Conservation (phyloP, 2,888 invertebrate genomes). For the Cheilosia scutellata region DNA sequence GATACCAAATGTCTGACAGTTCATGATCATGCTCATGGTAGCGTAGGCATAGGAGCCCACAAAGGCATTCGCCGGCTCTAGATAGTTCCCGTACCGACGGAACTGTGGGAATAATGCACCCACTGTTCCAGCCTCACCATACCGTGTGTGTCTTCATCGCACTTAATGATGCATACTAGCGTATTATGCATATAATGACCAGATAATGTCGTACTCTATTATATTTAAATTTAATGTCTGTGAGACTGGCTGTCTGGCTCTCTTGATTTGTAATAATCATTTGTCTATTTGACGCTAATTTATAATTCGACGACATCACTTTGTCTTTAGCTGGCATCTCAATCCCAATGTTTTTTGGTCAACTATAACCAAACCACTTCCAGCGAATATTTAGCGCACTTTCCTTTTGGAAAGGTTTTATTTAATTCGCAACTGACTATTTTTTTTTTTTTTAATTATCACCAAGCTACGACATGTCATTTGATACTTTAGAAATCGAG, state of each 20-base stretch:
- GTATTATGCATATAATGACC: constrained; percentile 38
- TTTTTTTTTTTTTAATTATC: constrained; percentile 66
- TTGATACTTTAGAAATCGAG: constrained; percentile 54
- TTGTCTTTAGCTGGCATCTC: not conserved
- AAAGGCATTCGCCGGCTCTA: constrained; percentile 1
- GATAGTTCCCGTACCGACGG: constrained; percentile 23
- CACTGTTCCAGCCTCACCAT: constrained; percentile 18
- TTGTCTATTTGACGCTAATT: constrained; percentile 40
- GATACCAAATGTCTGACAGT: constrained; percentile 59
- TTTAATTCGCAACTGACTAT: constrained; percentile 35
- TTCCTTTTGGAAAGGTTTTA: constrained; percentile 48
- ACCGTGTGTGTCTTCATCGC: constrained; percentile 18
- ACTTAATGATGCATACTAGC: constrained; percentile 38
- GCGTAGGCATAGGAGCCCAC: constrained; percentile 20
- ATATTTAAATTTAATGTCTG: constrained; percentile 17
- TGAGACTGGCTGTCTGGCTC: not conserved
- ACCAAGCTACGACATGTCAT: constrained; percentile 46
- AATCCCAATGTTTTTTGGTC: constrained; percentile 25
- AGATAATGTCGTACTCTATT: constrained; percentile 54
- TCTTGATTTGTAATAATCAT: constrained; percentile 22
- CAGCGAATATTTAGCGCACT: constrained; percentile 17
- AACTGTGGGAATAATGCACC: constrained; percentile 63
- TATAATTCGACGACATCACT: constrained; percentile 23
- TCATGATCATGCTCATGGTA: constrained; percentile 62
- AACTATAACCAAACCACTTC: constrained; percentile 10